Conservation (phyloP, 2,888 invertebrate species). For the Eupithecia dodoneata region DNA sequence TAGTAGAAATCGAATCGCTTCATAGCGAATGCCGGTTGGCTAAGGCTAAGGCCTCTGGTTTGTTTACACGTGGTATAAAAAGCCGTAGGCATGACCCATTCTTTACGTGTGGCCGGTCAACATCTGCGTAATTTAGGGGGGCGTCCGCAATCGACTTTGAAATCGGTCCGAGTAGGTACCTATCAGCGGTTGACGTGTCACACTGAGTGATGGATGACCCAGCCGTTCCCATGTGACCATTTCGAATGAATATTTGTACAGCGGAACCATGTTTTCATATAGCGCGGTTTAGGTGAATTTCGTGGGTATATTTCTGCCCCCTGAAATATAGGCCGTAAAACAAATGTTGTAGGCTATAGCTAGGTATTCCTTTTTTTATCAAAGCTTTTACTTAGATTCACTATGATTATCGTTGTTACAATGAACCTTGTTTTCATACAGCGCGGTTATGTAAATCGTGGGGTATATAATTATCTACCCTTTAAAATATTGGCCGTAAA, state of each 20-base stretch:
- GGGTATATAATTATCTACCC: too few species aligned
- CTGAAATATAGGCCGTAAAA: too few species aligned
- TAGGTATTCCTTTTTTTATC: too few species aligned
- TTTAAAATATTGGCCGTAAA: too few species aligned
- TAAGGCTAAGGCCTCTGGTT: neutral
- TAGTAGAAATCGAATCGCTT: too few species aligned
- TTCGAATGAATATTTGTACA: slow-evolving; percentile 23
- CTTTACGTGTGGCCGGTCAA: slow-evolving; percentile 2
- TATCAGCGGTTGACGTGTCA: slow-evolving; percentile 25
- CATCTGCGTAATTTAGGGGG: slow-evolving; percentile 1
- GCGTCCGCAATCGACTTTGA: slow-evolving; percentile 16
- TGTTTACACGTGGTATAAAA: neutral
- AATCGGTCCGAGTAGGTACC: slow-evolving; percentile 14
- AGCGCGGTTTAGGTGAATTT: neutral
- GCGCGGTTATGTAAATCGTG: too few species aligned
- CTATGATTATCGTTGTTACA: too few species aligned
- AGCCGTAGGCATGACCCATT: neutral
- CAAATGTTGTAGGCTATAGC: too few species aligned
- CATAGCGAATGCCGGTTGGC: too few species aligned
- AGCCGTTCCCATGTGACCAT: slow-evolving; percentile 26
- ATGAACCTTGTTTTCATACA: too few species aligned
- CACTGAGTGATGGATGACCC: slow-evolving; percentile 26
- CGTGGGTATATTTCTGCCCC: neutral
- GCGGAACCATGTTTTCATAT: neutral
- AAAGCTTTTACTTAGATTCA: too few species aligned